A percentile compares a stretch with the other conserved stretches of the same genome.
Evolutionary conservation across 2,113 vertebrate genomes (phyloP).

Genomic region (Oncorhynchus mykiss): DNA sequence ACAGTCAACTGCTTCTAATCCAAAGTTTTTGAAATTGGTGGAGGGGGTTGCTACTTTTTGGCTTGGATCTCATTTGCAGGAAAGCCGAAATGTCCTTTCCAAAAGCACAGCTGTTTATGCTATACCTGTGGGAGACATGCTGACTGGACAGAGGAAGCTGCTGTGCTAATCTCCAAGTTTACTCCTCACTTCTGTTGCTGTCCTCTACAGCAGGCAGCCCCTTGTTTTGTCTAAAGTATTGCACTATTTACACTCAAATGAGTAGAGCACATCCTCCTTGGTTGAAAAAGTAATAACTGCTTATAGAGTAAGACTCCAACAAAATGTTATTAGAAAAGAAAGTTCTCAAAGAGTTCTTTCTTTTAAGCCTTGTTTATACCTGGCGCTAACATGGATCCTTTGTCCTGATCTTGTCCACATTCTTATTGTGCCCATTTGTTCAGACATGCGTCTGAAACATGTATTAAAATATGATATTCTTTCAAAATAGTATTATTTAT

Average conservation of each 20-base stretch:
- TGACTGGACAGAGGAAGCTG: slow-evolving; percentile 9
- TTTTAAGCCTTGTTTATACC: too few relatives aligned
- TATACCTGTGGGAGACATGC: slow-evolving; percentile 36
- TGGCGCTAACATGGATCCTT: too few relatives aligned
- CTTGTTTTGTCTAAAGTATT: background rate
- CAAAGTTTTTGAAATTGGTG: too few relatives aligned
- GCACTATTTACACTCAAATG: background rate
- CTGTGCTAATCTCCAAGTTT: background rate
- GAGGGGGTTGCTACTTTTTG: slow-evolving; percentile 27
- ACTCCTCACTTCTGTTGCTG: slow-evolving; percentile 10
- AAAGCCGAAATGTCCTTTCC: slow-evolving; percentile 40
- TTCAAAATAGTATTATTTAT: too few relatives aligned
- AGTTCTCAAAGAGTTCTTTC: too few relatives aligned
- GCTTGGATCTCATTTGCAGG: slow-evolving; percentile 45
- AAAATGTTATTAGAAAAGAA: background rate
- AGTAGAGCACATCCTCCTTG: too few relatives aligned
- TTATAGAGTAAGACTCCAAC: background rate
- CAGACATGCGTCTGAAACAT: too few relatives aligned
- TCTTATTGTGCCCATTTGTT: too few relatives aligned
- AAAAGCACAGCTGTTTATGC: slow-evolving; percentile 58
- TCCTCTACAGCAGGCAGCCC: background rate
- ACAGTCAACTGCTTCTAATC: background rate
- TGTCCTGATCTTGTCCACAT: too few relatives aligned
- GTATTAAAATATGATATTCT: too few relatives aligned
- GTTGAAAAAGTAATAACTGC: too few relatives aligned